These are phyloP conservation scores for Paramuricea clavata DNA, from an alignment of 92 coral and sea anemone genomes.

Conservation along the genomic window DNA sequence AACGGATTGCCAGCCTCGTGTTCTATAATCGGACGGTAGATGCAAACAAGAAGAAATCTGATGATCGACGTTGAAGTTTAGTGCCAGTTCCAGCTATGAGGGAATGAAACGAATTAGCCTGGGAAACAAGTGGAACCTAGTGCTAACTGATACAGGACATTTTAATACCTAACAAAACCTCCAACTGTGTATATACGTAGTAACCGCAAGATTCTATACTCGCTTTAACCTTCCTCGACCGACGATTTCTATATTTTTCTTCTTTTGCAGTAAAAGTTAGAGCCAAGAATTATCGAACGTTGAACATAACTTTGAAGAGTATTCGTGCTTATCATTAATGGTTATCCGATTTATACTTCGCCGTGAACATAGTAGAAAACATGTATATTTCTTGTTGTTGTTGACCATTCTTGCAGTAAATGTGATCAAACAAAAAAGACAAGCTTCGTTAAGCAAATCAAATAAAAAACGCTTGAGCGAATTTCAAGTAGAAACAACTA, in stretches of 20 bases:
- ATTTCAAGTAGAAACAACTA: not conserved
- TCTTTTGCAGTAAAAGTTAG: not conserved
- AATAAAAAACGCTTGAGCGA: conserved; percentile 16
- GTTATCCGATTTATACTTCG: conserved; percentile 21
- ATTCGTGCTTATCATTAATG: not conserved
- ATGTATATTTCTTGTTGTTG: conserved; percentile 15
- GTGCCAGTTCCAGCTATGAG: too few relatives aligned
- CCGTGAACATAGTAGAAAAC: conserved; percentile 19
- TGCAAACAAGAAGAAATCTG: too few relatives aligned
- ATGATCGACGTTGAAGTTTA: too few relatives aligned
- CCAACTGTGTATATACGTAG: not conserved
- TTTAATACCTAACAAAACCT: too few relatives aligned
- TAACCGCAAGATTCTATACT: not conserved
- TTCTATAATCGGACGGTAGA: too few relatives aligned
- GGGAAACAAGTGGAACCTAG: too few relatives aligned
- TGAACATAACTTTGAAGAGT: not conserved
- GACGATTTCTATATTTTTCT: not conserved
- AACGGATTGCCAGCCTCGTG: too few relatives aligned
- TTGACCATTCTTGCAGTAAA: conserved; percentile 1
- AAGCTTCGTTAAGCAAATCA: conserved; percentile 27
- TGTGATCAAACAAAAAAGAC: not conserved
- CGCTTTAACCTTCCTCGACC: not conserved
- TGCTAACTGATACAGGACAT: too few relatives aligned
- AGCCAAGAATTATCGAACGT: not conserved
- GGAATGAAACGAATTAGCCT: too few relatives aligned